These are phyloP conservation scores for Silurus glanis DNA, from an alignment of 2,113 vertebrate genomes.

Conservation along the genomic window DNA sequence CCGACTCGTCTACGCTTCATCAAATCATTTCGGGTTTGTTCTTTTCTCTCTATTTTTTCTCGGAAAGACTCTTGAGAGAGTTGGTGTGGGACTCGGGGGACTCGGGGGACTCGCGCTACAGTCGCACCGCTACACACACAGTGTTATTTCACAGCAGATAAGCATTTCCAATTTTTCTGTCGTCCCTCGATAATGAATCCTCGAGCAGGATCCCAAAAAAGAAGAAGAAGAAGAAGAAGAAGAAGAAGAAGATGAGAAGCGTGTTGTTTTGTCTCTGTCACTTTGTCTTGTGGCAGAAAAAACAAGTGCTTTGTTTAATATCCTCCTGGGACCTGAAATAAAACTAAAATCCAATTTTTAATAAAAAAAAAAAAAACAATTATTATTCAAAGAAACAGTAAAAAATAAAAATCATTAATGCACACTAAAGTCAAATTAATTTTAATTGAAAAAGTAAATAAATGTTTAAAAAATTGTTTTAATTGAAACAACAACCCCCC, in stretches of 20 bases:
- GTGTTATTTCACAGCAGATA: constrained; percentile 40
- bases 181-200: constrained; percentile 53
- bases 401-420: no score
- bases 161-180: constrained; percentile 46
- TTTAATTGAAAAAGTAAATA: background rate
- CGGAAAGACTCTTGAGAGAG: background rate
- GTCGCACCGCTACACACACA: constrained; percentile 20
- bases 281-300: no score
- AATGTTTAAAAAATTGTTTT: no score
- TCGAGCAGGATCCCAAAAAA: constrained; percentile 33
- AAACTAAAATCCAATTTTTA: no score
- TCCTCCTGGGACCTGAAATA: constrained; percentile 24
- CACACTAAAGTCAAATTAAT: background rate
- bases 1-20: constrained; percentile 21
- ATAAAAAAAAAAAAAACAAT: background rate
- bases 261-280: no score
- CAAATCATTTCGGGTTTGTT: constrained; percentile 8
- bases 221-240: background rate
- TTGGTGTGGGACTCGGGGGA: constrained; percentile 24
- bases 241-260: background rate
- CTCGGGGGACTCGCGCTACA: constrained; percentile 9
- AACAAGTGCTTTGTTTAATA: constrained; percentile 17
- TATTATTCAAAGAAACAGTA: background rate
- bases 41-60: background rate
- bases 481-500: no score